Evolutionary conservation across 2,888 invertebrate species (phyloP).

Genomic region (Drosophila multiciliata): DNA sequence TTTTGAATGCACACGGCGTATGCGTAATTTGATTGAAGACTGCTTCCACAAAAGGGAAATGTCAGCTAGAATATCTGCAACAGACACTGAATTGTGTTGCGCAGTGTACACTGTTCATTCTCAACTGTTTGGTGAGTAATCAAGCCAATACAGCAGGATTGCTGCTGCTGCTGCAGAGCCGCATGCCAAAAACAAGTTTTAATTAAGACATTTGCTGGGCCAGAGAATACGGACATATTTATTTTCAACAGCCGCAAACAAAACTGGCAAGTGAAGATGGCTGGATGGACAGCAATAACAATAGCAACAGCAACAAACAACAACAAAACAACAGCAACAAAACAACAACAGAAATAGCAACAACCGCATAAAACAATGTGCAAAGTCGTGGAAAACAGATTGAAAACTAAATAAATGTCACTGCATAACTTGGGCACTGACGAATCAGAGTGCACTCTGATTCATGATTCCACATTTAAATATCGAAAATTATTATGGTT

Average conservation of each 20-base stretch:
- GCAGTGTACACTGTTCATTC: conserved; percentile 9
- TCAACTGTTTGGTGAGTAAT: conserved; percentile 1
- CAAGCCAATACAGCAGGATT: conserved; percentile 19
- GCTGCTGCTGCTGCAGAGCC: conserved; percentile 34
- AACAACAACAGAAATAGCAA: neutral
- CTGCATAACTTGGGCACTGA: conserved; percentile 33
- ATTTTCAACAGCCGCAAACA: conserved; percentile 66
- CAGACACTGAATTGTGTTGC: conserved; percentile 38
- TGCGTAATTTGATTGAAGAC: conserved; percentile 40
- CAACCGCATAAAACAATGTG: conserved; percentile 37
- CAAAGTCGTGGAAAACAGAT: conserved; percentile 57
- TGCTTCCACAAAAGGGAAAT: conserved; percentile 44
- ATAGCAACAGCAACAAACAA: conserved; percentile 19
- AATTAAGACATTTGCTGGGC: conserved; percentile 73
- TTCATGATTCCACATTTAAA: conserved; percentile 1
- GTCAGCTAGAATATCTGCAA: conserved; percentile 36
- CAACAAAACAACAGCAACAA: too few species aligned
- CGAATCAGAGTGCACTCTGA: conserved; percentile 13
- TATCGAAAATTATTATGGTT: neutral
- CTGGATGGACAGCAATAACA: conserved; percentile 40
- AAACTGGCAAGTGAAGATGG: conserved; percentile 57
- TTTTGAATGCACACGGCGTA: conserved; percentile 45
- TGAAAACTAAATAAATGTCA: conserved; percentile 67
- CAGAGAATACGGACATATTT: conserved; percentile 64
- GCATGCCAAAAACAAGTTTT: conserved; percentile 65